Conservation (phyloP, 2,888 invertebrate species). For the Acanthosepion lycidas region DNA sequence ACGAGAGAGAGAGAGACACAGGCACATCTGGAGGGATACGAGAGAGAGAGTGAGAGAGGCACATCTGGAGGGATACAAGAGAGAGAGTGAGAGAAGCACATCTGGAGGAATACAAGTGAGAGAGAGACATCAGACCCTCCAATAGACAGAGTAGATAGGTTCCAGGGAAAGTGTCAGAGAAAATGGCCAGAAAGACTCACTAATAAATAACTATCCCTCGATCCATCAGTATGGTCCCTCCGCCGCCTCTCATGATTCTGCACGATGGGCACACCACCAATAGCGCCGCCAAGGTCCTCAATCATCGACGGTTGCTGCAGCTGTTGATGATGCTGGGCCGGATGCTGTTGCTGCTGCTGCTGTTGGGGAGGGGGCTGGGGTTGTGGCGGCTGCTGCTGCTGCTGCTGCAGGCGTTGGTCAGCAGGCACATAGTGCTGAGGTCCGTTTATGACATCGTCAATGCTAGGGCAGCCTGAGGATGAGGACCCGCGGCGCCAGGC, state of each 20-base stretch:
- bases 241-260: conserved; percentile 43
- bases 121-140: not conserved
- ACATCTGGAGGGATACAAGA: no score
- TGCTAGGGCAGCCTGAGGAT: conserved; percentile 41
- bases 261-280: conserved; percentile 36
- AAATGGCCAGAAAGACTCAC: not conserved
- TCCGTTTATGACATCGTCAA: conserved; percentile 39
- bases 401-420: conserved; percentile 44
- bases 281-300: conserved; percentile 42
- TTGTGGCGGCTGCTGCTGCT: not conserved
- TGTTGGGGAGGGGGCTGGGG: conserved; percentile 40
- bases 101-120: not conserved
- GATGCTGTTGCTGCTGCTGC: conserved; percentile 40
- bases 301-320: conserved; percentile 42
- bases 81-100: no score
- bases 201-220: conserved; percentile 44
- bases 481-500: conserved; percentile 40
- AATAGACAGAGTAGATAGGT: not conserved
- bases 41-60: no score
- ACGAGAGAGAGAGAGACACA: no score
- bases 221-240: conserved; percentile 43
- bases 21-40: no score
- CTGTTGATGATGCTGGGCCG: conserved; percentile 39
- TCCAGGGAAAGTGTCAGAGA: not conserved
- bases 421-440: conserved; percentile 44